Percentiles rank a stretch among this genome's conserved stretches.
Evolutionary conservation across 2,888 invertebrate species (phyloP).

Genomic region (Mimumesa dahlbomi): DNA sequence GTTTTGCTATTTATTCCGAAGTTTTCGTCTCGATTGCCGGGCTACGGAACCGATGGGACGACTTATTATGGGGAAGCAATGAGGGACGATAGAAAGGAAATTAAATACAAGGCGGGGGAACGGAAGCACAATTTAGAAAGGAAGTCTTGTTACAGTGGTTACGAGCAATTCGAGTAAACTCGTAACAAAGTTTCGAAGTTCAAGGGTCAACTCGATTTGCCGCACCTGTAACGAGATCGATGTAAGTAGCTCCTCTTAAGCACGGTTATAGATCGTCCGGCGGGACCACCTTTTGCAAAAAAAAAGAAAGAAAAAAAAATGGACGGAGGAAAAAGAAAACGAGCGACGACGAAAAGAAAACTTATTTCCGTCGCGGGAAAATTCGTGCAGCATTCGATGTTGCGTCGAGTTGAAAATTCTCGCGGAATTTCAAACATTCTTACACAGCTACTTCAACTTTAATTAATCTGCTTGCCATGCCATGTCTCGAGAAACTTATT

Average conservation of each 20-base stretch:
- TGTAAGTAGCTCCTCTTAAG: conserved; percentile 43
- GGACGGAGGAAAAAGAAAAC: not conserved
- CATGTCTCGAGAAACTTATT: too few species aligned
- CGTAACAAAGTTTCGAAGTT: conserved; percentile 63
- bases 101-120: conserved; percentile 35
- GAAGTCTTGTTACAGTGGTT: conserved; percentile 53
- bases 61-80: not conserved
- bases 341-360: not conserved
- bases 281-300: conserved; percentile 20
- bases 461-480: too few species aligned
- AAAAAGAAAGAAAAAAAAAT: not conserved
- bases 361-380: not conserved
- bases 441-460: too few species aligned
- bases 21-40: too few species aligned
- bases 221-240: conserved; percentile 53
- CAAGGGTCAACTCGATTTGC: conserved; percentile 64
- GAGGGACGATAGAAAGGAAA: conserved; percentile 38
- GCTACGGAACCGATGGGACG: too few species aligned
- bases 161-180: conserved; percentile 57
- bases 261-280: conserved; percentile 37
- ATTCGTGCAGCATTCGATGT: too few species aligned
- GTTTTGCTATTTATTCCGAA: too few species aligned
- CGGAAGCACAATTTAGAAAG: conserved; percentile 36
- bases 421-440: too few species aligned
- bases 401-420: too few species aligned